phyloP scores from a whole-genome alignment of 2,797 vertebrate genomes.

The Masticophis lateralis region DNA sequence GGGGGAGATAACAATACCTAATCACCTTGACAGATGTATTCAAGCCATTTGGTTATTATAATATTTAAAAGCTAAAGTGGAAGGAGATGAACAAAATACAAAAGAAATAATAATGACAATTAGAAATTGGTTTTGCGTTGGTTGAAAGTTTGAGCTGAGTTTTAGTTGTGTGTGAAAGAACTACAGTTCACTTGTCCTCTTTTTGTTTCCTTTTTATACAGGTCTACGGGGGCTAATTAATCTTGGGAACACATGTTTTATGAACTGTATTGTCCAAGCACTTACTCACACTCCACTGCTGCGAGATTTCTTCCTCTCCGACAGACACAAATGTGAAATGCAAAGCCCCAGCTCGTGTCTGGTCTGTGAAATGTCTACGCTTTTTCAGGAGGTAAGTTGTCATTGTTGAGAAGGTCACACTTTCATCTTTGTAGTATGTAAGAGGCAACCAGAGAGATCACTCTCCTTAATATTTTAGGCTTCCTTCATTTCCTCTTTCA shows the following conservation, averaged over 20 bases:
- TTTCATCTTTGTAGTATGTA: not conserved
- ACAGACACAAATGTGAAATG: slow-evolving; percentile 98
- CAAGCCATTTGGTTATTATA: not conserved
- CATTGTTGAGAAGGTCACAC: not conserved
- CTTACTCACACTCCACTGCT: slow-evolving; percentile 97
- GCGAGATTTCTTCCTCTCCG: slow-evolving; percentile 96
- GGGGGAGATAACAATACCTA: not conserved
- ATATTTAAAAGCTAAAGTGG: not conserved
- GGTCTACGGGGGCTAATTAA: slow-evolving; percentile 97
- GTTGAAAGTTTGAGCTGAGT: not conserved
- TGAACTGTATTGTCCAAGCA: slow-evolving; percentile 99
- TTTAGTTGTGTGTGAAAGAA: not conserved
- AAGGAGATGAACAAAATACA: not conserved
- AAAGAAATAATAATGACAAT: not conserved
- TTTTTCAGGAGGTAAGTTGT: slow-evolving; percentile 92
- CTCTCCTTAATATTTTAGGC: not conserved
- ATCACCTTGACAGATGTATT: not conserved
- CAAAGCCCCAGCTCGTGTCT: slow-evolving; percentile 95
- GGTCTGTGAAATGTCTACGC: slow-evolving; percentile 97
- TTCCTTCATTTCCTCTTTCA: not conserved
- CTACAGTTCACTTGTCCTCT: slow-evolving; percentile 35
- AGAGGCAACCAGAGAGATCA: not conserved
- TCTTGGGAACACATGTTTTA: slow-evolving; percentile 98
- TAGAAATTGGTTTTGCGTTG: not conserved
- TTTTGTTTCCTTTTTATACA: slow-evolving; percentile 59